Evolutionary conservation across 2,113 vertebrate genomes (phyloP).

Genomic region (Hystrix brachyura): DNA sequence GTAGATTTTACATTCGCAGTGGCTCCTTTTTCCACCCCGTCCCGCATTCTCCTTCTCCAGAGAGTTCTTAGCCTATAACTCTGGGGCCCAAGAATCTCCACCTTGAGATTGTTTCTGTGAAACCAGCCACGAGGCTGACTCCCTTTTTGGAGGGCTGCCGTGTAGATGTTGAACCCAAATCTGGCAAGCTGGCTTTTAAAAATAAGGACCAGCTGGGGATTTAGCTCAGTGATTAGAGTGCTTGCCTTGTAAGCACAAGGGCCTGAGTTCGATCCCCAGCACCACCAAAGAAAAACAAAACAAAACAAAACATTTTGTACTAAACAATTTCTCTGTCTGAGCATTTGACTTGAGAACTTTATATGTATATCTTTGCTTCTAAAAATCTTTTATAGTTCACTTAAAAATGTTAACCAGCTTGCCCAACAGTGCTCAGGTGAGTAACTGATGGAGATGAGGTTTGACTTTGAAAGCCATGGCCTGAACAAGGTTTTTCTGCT

Average conservation of each 20-base stretch:
- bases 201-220: neutral
- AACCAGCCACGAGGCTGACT: neutral
- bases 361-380: neutral
- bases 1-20: neutral
- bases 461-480: neutral
- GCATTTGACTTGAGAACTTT: neutral
- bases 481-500: neutral
- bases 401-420: neutral
- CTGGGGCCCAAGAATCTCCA: neutral
- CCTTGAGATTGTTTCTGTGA: neutral
- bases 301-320: neutral
- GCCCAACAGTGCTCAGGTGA: neutral
- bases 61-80: neutral
- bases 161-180: neutral
- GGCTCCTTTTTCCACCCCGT: neutral
- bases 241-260: no score
- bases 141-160: neutral
- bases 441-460: neutral
- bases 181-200: conserved; percentile 22
- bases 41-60: neutral
- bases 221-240: no score
- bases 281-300: no score
- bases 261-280: no score
- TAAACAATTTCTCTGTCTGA: neutral
- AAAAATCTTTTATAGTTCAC: neutral